Evolutionary conservation across 2,888 invertebrate genomes (phyloP).

Genomic region (Lobophora halterata): DNA sequence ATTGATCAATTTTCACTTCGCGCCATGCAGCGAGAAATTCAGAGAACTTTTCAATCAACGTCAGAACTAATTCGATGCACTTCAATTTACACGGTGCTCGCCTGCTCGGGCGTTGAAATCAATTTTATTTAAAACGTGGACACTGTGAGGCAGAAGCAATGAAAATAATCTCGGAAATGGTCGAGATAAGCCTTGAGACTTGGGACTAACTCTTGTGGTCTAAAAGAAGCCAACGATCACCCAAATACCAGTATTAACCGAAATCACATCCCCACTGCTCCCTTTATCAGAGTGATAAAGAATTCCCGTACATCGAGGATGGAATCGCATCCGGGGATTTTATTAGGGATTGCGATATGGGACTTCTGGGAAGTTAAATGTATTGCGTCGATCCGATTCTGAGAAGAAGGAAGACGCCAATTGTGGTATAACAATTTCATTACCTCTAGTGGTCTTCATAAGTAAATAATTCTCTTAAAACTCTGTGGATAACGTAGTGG

Average conservation of each 20-base stretch:
- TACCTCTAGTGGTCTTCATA: conserved; percentile 5
- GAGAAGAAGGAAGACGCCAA: conserved; percentile 20
- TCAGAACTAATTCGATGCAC: conserved; percentile 58
- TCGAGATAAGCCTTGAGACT: conserved; percentile 47
- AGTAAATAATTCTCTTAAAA: too few species aligned
- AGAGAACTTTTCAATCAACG: conserved; percentile 56
- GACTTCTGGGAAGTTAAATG: conserved; percentile 28
- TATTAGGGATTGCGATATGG: conserved; percentile 36
- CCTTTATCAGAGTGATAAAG: conserved; percentile 49
- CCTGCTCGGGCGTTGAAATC: conserved; percentile 43
- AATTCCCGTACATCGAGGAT: conserved; percentile 40
- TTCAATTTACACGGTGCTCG: conserved; percentile 46
- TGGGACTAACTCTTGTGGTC: conserved; percentile 43
- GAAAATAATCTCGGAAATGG: conserved; percentile 32
- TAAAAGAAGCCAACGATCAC: conserved; percentile 41
- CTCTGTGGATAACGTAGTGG: too few species aligned
- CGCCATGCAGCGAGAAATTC: conserved; percentile 19
- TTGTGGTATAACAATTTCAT: conserved; percentile 10
- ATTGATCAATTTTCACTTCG: conserved; percentile 15
- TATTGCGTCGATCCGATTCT: conserved; percentile 23
- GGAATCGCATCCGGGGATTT: conserved; percentile 41
- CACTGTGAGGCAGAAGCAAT: conserved; percentile 43
- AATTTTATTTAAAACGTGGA: conserved; percentile 51
- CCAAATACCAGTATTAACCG: conserved; percentile 56
- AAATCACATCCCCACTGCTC: conserved; percentile 46